Conservation (phyloP, 2,113 vertebrate genomes). For the Serranochromis macrocephalus region DNA sequence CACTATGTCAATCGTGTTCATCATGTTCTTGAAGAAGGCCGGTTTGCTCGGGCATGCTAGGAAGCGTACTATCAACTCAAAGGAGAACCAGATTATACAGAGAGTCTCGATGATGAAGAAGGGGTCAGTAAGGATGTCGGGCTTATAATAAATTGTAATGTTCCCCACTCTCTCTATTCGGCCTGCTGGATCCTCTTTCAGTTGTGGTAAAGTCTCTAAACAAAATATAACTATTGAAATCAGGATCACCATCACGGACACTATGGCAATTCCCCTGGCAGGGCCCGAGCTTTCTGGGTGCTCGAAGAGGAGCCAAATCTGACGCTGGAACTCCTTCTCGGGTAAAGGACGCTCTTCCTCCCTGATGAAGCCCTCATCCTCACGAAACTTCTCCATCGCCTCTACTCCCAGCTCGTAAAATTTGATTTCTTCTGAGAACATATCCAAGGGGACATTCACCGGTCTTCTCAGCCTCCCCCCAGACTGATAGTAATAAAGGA, state of each 20-base stretch:
- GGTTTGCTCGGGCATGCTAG: constrained; percentile 96
- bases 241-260: constrained; percentile 98
- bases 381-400: constrained; percentile 97
- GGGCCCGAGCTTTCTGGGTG: constrained; percentile 95
- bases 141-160: constrained; percentile 80
- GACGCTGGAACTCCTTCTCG: constrained; percentile 90
- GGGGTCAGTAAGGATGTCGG: constrained; percentile 92
- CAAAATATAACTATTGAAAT: constrained; percentile 99
- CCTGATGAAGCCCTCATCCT: constrained; percentile 96
- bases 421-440: constrained; percentile 99
- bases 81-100: constrained; percentile 99
- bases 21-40: constrained; percentile 98
- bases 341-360: constrained; percentile 94
- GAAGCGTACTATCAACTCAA: constrained; percentile 94
- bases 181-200: constrained; percentile 81
- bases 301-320: constrained; percentile 97
- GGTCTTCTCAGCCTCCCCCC: constrained; percentile 91
- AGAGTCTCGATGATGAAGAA: constrained; percentile 96
- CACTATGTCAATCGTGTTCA: constrained; percentile 99
- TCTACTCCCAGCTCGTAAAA: constrained; percentile 97
- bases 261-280: constrained; percentile 91
- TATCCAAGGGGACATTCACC: constrained; percentile 94
- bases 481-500: constrained; percentile 91
- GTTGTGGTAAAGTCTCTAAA: constrained; percentile 91
- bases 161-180: constrained; percentile 76